These are phyloP conservation scores for Vimba vimba DNA, from an alignment of 2,113 vertebrate species.

Conservation along the genomic window DNA sequence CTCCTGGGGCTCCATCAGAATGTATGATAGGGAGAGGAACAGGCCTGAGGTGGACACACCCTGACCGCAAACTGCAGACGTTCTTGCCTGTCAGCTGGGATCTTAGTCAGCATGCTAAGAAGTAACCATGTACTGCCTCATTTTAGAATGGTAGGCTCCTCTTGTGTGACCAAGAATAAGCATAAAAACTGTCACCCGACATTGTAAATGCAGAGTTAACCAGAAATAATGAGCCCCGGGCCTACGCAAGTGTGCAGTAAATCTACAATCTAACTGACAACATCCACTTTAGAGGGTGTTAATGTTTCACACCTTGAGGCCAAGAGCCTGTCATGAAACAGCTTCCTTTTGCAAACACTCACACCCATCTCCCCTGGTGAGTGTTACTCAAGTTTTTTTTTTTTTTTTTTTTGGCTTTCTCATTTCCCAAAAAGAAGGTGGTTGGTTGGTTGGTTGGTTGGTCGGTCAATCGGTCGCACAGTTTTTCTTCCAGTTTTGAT, in stretches of 20 bases:
- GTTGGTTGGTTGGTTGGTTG: no score
- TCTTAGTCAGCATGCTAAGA: neutral
- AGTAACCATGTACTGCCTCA: neutral
- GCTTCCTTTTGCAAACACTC: constrained; percentile 69
- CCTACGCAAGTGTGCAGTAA: constrained; percentile 46
- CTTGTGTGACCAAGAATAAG: constrained; percentile 32
- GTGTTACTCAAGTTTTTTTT: constrained; percentile 52
- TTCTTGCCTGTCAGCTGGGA: constrained; percentile 20
- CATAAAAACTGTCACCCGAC: constrained; percentile 28
- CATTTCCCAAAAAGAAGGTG: neutral
- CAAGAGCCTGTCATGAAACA: constrained; percentile 62
- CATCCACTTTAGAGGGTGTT: constrained; percentile 58
- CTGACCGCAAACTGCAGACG: neutral
- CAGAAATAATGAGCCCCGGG: constrained; percentile 27
- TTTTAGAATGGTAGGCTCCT: neutral
- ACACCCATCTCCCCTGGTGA: constrained; percentile 56
- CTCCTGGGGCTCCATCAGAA: constrained; percentile 33
- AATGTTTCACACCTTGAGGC: constrained; percentile 70
- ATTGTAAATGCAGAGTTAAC: constrained; percentile 30
- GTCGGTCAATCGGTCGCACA: neutral
- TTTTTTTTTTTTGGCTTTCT: constrained; percentile 22
- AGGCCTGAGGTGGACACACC: constrained; percentile 22
- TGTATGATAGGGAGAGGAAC: constrained; percentile 10
- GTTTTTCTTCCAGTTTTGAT: neutral
- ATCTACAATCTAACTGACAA: constrained; percentile 48